These are phyloP conservation scores for Bellardia pandia DNA, from an alignment of 2,888 invertebrate species.

Conservation along the genomic window DNA sequence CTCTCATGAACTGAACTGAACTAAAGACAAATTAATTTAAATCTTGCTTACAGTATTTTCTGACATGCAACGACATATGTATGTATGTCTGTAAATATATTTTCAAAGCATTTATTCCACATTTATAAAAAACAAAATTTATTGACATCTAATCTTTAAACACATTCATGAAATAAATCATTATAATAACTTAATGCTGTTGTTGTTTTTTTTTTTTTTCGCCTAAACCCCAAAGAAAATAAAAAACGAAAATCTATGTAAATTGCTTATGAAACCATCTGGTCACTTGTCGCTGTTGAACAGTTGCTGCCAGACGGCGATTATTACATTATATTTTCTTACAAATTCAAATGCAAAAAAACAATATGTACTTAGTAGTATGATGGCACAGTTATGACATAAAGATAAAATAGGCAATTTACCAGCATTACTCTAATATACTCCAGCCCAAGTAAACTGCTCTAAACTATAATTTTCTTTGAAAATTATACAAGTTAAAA, in stretches of 20 bases:
- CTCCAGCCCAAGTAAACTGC: background rate
- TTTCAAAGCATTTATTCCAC: background rate
- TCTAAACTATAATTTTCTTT: conserved; percentile 45
- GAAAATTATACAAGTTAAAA: conserved; percentile 38
- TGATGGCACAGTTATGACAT: conserved; percentile 58
- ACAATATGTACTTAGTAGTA: conserved; percentile 23
- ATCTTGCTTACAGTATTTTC: too few species aligned
- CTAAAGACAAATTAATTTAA: too few species aligned
- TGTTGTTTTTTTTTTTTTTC: background rate
- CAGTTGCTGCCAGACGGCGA: background rate
- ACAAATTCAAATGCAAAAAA: background rate
- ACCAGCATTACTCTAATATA: conserved; percentile 7
- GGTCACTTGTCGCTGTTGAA: conserved; percentile 39
- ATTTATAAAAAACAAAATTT: background rate
- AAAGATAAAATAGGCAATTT: conserved; percentile 47
- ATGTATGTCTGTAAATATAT: too few species aligned
- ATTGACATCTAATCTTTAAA: background rate
- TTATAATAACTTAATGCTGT: conserved; percentile 14
- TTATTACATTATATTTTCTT: conserved; percentile 10
- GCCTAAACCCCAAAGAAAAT: background rate
- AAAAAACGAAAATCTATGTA: conserved; percentile 3
- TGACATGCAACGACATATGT: too few species aligned
- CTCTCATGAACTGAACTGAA: too few species aligned
- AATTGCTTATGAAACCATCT: conserved; percentile 36
- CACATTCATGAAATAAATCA: conserved; percentile 28